Evolutionary conservation across 2,797 vertebrate genomes (phyloP), one percentile per base, ranked within the genome.

Genomic region (Rhinella marina): DNA sequence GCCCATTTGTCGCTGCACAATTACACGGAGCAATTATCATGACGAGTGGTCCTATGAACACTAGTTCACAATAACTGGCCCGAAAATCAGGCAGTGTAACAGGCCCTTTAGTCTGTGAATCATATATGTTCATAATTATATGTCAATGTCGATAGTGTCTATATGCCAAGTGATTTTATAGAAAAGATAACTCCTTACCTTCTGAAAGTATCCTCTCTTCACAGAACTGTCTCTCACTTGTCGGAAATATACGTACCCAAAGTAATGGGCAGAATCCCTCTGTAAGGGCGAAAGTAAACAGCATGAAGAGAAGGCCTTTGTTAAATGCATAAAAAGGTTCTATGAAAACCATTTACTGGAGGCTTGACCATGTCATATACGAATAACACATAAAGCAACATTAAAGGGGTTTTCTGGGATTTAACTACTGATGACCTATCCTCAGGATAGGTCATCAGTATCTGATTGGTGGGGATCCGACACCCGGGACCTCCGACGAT

Each of bases 141-240:
- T 57, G 1, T 79, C 32, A n/a, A 48, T 7, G 4, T 52, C n/a
- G 21, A 29, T 32, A 80, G 41, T 11, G 8, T 41, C 29, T 21
- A 10, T 59, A 0, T 79, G n/a, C 16, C 41, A 75, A 23, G 1
- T 75, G 21, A 50, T 11, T 11, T 73, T n/a, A 54, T 25, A 25
- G 11, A 52, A 52, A 77, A 77, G 2, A 54, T 77, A 57, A 73
- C 25, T 17, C 66, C 95, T 92, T 89, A 98, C 98, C 97, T 99
- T 99, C 94, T 99, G 98, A 92, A 99, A 99, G 91, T 99, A 99
- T 32, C 98, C 98, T 88, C 98, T 96, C 93, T 95, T 97, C 91
- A 98, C 92, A 0, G 97, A 96, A 78, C 93, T 92, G 90, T 99
- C 98, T 93, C 97, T 98, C 87, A 99, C 97, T 92, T 99, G 98